Percentiles rank a stretch among this genome's conserved stretches.
Evolutionary conservation across 64 coral and sea anemone genomes (phyloP).

Genomic region (Anthopleura sola): DNA sequence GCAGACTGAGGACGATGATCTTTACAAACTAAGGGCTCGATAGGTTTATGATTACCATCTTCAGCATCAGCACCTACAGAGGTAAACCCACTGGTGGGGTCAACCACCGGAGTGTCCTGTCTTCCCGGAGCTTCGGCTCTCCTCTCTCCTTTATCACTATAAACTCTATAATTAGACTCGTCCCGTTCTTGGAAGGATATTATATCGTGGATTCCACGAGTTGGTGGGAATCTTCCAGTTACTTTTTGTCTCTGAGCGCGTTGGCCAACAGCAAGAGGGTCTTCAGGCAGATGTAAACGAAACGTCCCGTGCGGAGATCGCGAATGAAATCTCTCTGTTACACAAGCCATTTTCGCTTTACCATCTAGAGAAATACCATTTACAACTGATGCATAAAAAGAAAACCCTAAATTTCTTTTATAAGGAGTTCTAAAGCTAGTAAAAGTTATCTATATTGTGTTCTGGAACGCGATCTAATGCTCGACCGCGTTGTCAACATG

Average conservation of each 20-base stretch:
- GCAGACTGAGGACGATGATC: constrained; percentile 83
- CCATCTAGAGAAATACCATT: neutral
- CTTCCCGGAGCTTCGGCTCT: constrained; percentile 72
- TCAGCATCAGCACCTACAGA: constrained; percentile 81
- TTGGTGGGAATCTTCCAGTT: constrained; percentile 60
- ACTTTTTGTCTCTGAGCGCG: constrained; percentile 60
- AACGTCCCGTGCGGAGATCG: constrained; percentile 76
- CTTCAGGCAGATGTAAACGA: constrained; percentile 72
- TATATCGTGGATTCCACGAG: constrained; percentile 51
- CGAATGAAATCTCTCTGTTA: constrained; percentile 31
- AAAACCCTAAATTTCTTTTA: neutral
- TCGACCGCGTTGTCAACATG: constrained; percentile 9
- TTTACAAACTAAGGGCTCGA: constrained; percentile 71
- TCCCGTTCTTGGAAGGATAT: constrained; percentile 81
- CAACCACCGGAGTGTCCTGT: constrained; percentile 80
- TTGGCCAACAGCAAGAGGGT: constrained; percentile 64
- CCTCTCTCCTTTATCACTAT: constrained; percentile 61
- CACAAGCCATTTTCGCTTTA: constrained; percentile 54
- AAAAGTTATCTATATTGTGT: constrained; percentile 8
- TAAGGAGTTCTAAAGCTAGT: neutral
- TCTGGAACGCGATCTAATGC: constrained; percentile 4
- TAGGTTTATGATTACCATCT: constrained; percentile 74
- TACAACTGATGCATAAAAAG: neutral
- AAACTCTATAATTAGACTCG: constrained; percentile 58
- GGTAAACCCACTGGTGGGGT: constrained; percentile 79